Percentiles rank a stretch among this genome's conserved stretches.
Conservation (phyloP, 2,113 vertebrate genomes). For the Agapornis roseicollis region DNA sequence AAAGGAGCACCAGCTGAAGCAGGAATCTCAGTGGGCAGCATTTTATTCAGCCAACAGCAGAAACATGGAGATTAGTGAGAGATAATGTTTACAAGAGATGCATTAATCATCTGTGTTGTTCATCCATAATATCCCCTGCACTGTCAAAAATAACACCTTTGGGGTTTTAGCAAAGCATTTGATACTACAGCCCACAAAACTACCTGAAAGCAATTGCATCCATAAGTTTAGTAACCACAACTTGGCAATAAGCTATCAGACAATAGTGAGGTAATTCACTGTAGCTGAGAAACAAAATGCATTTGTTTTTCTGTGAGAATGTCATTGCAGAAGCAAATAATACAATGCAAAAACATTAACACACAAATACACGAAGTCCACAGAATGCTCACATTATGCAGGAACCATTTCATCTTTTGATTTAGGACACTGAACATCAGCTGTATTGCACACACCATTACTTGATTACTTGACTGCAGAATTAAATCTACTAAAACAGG, state of each 20-base stretch:
- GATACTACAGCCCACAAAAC: neutral
- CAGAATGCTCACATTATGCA: neutral
- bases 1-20: neutral
- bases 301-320: neutral
- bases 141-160: neutral
- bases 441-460: neutral
- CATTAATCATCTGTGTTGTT: neutral
- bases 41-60: neutral
- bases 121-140: neutral
- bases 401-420: neutral
- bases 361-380: neutral
- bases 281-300: neutral
- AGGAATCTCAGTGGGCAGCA: neutral
- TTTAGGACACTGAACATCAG: neutral
- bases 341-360: neutral
- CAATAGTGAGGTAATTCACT: neutral
- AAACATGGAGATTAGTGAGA: neutral
- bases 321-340: neutral
- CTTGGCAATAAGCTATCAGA: neutral
- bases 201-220: neutral
- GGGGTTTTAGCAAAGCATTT: neutral
- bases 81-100: neutral
- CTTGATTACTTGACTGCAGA: neutral
- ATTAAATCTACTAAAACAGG: neutral
- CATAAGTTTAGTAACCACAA: neutral